A percentile compares a stretch with the other conserved stretches of the same genome.
Conservation (phyloP, 2,797 vertebrate species). For the Aratinga solstitialis region DNA sequence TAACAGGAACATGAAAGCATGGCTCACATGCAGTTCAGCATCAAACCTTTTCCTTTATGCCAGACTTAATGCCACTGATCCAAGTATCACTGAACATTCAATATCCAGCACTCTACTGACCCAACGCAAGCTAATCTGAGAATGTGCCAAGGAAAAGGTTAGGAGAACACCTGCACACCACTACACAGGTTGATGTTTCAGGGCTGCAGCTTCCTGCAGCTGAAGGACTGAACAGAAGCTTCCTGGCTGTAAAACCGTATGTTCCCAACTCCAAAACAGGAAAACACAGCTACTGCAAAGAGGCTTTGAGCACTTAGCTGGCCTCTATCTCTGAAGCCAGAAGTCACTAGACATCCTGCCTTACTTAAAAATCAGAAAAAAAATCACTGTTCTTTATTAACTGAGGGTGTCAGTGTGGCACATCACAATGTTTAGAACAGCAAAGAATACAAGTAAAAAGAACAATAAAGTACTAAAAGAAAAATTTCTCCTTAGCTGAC, state of each 20-base stretch:
- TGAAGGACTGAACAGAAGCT: background rate
- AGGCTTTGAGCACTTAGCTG: background rate
- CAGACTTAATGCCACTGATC: background rate
- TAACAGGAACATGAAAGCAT: background rate
- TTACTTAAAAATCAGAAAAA: background rate
- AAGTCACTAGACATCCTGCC: background rate
- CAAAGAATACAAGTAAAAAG: background rate
- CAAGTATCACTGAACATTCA: background rate
- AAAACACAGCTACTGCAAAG: background rate
- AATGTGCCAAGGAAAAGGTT: background rate
- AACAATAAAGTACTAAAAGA: background rate
- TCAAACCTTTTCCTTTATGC: background rate
- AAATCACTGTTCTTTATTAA: background rate
- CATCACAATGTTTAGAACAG: background rate
- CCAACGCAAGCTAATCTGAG: background rate
- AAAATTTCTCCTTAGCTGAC: background rate
- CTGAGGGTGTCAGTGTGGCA: background rate
- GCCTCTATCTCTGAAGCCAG: background rate
- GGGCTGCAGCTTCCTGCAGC: background rate
- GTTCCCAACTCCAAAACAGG: background rate
- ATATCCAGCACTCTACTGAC: background rate
- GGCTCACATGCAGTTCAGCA: background rate
- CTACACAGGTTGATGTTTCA: background rate
- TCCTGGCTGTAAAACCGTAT: background rate
- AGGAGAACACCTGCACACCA: fast-evolving